These are phyloP conservation scores for Motacilla alba DNA, from an alignment of 2,113 vertebrate species.

Conservation along the genomic window DNA sequence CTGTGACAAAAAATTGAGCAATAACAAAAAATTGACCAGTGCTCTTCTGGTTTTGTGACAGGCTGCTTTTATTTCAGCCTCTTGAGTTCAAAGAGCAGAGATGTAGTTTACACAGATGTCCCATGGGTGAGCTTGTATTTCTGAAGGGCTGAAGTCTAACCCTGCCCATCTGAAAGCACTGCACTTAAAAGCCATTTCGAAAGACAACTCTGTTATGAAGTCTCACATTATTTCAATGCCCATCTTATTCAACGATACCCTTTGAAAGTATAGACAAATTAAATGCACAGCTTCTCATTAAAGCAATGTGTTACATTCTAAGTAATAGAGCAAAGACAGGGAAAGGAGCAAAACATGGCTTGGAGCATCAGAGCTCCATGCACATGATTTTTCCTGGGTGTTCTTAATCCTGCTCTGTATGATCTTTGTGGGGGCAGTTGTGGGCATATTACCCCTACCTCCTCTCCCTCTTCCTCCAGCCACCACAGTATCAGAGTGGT, in stretches of 20 bases:
- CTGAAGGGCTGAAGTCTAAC: neutral
- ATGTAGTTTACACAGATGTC: neutral
- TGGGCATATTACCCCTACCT: neutral
- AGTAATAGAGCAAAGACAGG: fast-evolving
- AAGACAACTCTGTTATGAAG: neutral
- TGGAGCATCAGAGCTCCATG: neutral
- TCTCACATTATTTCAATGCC: neutral
- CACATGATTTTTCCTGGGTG: neutral
- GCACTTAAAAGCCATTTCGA: neutral
- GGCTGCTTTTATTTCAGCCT: neutral
- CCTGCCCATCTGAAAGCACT: neutral
- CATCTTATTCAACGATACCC: neutral
- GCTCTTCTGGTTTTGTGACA: neutral
- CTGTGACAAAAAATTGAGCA: neutral
- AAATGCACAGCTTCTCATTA: neutral
- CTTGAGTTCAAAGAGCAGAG: neutral
- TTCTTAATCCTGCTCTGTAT: neutral
- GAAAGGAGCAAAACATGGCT: neutral
- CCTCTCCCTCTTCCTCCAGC: neutral
- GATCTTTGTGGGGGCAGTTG: neutral
- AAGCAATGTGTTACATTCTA: neutral
- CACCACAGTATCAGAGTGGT: neutral
- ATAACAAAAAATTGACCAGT: neutral
- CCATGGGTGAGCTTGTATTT: neutral
- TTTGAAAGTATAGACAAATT: neutral